phyloP scores from a whole-genome alignment of 1,140 invertebrate species.

The Papilio aristodemus region DNA sequence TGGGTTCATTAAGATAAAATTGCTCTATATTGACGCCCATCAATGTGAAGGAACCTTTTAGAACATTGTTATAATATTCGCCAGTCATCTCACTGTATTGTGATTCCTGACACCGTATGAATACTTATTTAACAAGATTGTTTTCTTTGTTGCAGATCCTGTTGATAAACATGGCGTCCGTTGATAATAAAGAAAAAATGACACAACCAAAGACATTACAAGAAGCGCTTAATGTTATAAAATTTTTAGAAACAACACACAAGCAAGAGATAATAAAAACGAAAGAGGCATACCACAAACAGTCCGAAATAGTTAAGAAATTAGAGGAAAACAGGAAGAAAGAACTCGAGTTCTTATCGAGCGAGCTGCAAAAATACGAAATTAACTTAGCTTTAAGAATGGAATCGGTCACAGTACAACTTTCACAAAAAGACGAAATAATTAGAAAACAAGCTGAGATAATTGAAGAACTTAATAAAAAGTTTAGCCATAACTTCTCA shows the following conservation, averaged over 20 bases:
- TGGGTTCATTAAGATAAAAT: background rate
- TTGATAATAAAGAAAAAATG: conserved; percentile 54
- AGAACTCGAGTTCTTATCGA: conserved; percentile 69
- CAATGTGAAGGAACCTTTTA: too few species aligned
- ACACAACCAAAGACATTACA: conserved; percentile 65
- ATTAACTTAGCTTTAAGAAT: conserved; percentile 63
- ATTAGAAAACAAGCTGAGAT: conserved; percentile 63
- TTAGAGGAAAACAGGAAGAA: conserved; percentile 69
- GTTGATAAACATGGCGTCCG: conserved; percentile 47
- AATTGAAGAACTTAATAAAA: conserved; percentile 65
- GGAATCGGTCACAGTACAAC: conserved; percentile 63
- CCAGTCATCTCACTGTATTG: background rate
- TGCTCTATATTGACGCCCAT: background rate
- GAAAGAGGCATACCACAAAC: conserved; percentile 61
- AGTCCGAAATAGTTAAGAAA: conserved; percentile 64
- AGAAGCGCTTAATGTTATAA: conserved; percentile 71
- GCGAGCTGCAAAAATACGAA: conserved; percentile 73
- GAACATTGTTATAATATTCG: too few species aligned
- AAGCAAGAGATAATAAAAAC: conserved; percentile 68
- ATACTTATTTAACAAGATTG: background rate
- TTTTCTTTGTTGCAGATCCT: conserved; percentile 62
- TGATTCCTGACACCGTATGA: too few species aligned
- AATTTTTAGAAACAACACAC: conserved; percentile 68
- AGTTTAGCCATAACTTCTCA: conserved; percentile 52
- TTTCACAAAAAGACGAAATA: conserved; percentile 66